These are phyloP conservation scores for Hippoglossus stenolepis DNA, from an alignment of 2,113 vertebrate genomes.

Conservation along the genomic window DNA sequence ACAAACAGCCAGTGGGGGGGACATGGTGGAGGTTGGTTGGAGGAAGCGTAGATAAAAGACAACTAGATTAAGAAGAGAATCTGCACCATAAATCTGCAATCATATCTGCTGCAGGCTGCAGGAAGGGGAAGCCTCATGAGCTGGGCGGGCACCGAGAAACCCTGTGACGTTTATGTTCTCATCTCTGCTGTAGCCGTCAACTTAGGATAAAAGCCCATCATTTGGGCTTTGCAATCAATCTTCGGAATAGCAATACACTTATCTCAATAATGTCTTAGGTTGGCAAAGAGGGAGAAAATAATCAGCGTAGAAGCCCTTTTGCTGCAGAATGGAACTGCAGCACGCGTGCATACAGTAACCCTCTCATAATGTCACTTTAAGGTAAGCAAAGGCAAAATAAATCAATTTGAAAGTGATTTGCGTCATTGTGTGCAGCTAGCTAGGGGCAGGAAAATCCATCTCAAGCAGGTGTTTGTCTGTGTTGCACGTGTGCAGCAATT, in stretches of 20 bases:
- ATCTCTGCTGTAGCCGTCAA: slow-evolving; percentile 28
- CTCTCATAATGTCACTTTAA: slow-evolving; percentile 21
- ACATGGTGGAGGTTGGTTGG: not conserved
- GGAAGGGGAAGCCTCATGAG: slow-evolving; percentile 33
- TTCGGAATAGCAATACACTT: slow-evolving; percentile 50
- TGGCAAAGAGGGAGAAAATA: slow-evolving; percentile 45
- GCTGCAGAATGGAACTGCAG: slow-evolving; percentile 22
- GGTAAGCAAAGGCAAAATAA: not conserved
- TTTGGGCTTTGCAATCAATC: slow-evolving; percentile 60
- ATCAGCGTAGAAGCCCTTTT: slow-evolving; percentile 52
- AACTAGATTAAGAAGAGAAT: slow-evolving; percentile 65
- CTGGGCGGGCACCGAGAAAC: slow-evolving; percentile 22
- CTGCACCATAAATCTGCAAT: slow-evolving; percentile 66
- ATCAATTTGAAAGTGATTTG: slow-evolving; percentile 38
- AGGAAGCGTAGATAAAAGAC: slow-evolving; percentile 52
- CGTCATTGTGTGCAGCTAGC: slow-evolving; percentile 9
- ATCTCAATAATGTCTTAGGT: slow-evolving; percentile 44
- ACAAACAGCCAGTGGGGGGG: slow-evolving; percentile 38
- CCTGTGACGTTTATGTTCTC: not conserved
- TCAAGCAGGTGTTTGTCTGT: not conserved
- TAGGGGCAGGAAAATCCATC: slow-evolving; percentile 11
- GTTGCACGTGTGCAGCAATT: not conserved
- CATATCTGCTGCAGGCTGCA: slow-evolving; percentile 50
- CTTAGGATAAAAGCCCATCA: slow-evolving; percentile 54
- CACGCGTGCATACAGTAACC: slow-evolving; percentile 1